phyloP scores from a whole-genome alignment of 2,113 vertebrate species.

The Anguilla japonica region DNA sequence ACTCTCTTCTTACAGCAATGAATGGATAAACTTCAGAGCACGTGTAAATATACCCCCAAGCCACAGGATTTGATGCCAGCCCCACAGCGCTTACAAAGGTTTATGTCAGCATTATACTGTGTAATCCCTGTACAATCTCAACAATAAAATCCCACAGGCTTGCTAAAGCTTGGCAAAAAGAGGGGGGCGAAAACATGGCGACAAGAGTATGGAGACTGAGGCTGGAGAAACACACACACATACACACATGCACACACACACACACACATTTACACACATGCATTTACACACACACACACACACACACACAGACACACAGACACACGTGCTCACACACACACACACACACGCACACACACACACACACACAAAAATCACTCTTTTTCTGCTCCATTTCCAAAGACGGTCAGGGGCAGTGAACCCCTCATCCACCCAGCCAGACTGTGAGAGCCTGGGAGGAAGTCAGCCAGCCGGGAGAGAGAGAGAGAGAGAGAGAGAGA shows the following conservation, averaged over 20 bases:
- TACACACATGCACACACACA: neutral
- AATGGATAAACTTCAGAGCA: neutral
- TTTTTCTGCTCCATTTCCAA: neutral
- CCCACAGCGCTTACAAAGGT: conserved; percentile 3
- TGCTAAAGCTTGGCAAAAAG: neutral
- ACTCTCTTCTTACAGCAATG: neutral
- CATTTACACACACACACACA: neutral
- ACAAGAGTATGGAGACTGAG: neutral
- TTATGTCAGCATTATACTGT: conserved; percentile 23
- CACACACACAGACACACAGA: neutral
- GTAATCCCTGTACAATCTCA: conserved; percentile 15
- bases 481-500: neutral
- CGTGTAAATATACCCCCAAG: conserved; percentile 20
- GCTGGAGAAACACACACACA: neutral
- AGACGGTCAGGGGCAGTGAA: neutral
- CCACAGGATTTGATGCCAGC: conserved; percentile 1
- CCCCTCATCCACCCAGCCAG: neutral
- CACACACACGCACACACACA: neutral
- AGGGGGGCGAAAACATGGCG: neutral
- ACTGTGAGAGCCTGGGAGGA: neutral
- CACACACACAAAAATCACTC: neutral
- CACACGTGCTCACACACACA: neutral
- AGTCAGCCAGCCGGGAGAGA: neutral
- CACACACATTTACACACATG: neutral
- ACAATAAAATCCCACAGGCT: conserved; percentile 12